Evolutionary conservation across 2,797 vertebrate genomes (phyloP).

Genomic region (Cyprinella venusta): DNA sequence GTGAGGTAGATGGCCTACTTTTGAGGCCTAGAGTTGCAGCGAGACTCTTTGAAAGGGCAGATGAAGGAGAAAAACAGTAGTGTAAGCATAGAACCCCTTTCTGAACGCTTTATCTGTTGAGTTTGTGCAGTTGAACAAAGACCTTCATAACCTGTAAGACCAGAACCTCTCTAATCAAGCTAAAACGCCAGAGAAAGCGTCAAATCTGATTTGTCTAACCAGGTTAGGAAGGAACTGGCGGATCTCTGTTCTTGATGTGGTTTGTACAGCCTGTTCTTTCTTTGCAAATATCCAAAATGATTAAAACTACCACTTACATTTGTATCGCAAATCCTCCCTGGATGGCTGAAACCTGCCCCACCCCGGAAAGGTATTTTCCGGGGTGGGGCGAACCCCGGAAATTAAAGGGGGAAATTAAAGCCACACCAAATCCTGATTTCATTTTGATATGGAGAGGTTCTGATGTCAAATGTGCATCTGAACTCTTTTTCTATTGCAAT

Average conservation of each 20-base stretch:
- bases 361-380: slow-evolving; percentile 71
- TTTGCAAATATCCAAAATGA: slow-evolving; percentile 33
- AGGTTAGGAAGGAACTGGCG: slow-evolving; percentile 9
- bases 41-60: slow-evolving; percentile 50
- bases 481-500: slow-evolving; percentile 63
- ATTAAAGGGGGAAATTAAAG: slow-evolving; percentile 70
- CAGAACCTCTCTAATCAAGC: slow-evolving; percentile 8
- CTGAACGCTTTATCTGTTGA: slow-evolving; percentile 28
- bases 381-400: no score
- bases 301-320: slow-evolving; percentile 37
- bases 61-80: slow-evolving; percentile 47
- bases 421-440: slow-evolving; percentile 71
- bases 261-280: slow-evolving; percentile 25
- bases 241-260: slow-evolving; percentile 10
- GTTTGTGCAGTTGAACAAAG: slow-evolving; percentile 22
- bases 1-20: slow-evolving; percentile 52
- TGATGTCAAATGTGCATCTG: slow-evolving; percentile 63
- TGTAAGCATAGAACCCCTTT: neutral
- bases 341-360: slow-evolving; percentile 50
- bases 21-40: slow-evolving; percentile 44
- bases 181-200: neutral
- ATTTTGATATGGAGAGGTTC: slow-evolving; percentile 62
- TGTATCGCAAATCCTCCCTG: slow-evolving; percentile 58
- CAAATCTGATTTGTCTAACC: slow-evolving; percentile 33
- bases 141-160: neutral